Evolutionary conservation across 1,140 invertebrate genomes (phyloP), one percentile per base, ranked within the genome.

Genomic region (Proctacanthus coquilletti): DNA sequence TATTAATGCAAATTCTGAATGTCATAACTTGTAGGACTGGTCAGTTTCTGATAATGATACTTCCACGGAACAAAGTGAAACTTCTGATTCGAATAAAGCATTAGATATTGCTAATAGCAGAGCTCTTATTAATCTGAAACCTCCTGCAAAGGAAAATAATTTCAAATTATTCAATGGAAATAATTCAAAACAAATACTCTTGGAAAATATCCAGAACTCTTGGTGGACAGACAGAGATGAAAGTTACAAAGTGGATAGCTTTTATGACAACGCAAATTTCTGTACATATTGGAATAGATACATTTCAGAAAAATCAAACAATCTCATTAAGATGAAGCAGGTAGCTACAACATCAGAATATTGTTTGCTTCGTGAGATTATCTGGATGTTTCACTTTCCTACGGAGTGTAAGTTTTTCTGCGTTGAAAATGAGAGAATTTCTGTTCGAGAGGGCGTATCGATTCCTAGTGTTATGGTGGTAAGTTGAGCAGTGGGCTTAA

Each of bases 371-470:
- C 41, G 56, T 3, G 57, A 60, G 32, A 51, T 57, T 14, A 37
- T 60, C 14, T 46, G 55, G n/a, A 60, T 57, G 54, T 57, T 60
- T 20, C 36, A 46, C 3, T 20, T 20, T 4, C 53, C 56, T 1
- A 34, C 19, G 11, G 47, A 34, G 10, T 59, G 54, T 18, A 47
- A 45, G 17, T 57, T 53, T 31, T 60, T 60, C n/a, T 18, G 31
- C 4, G 34, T 56, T n/a, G 31, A 21, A 4, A 40, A 19, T 2
- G 36, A 30, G 21, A 17, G 35, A 45, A 34, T 60, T n/a, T 36
- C 2, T 3, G 33, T 52, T 4, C 46, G 48, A 9, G 5, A 11
- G 0, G 45, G 52, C 33, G 48, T 54, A 1, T 45, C 45, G 33
- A 42, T 60, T 5, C 41, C 39, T 18, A 57, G 42, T 8, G 40